phyloP scores from a whole-genome alignment of 2,113 vertebrate genomes.

The Crocuta crocuta region DNA sequence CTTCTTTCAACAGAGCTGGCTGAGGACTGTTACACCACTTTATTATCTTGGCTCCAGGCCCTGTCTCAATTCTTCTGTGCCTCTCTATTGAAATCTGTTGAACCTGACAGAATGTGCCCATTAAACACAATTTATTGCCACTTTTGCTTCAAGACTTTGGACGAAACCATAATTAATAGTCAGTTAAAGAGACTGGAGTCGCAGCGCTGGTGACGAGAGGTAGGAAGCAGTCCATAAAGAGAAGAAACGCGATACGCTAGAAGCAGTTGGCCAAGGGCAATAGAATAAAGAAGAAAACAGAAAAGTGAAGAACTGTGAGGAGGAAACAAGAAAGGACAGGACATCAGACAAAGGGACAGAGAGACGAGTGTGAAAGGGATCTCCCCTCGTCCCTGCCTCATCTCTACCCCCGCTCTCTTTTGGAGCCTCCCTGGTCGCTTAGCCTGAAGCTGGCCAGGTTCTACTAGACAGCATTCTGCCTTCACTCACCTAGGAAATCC shows the following conservation, averaged over 20 bases:
- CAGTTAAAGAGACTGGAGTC: slow-evolving; percentile 27
- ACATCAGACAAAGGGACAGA: no score
- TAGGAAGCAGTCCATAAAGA: neutral
- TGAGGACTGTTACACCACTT: neutral
- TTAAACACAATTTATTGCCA: slow-evolving; percentile 15
- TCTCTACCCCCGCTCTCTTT: accelerated
- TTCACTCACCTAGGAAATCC: neutral
- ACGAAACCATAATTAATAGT: slow-evolving; percentile 51
- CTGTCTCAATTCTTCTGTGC: neutral
- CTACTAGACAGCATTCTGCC: accelerated
- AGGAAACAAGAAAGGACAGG: neutral
- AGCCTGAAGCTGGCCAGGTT: neutral
- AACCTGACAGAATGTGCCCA: slow-evolving; percentile 39
- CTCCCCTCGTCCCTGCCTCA: accelerated
- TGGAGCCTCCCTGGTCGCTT: neutral
- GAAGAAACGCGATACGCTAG: neutral
- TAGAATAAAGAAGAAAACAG: neutral
- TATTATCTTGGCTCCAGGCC: neutral
- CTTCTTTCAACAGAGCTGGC: neutral
- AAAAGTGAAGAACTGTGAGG: neutral
- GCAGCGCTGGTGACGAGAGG: neutral
- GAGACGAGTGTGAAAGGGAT: accelerated
- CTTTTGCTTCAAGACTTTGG: slow-evolving; percentile 34
- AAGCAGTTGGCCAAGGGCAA: neutral
- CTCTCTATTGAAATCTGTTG: slow-evolving; percentile 49